Percentiles rank a stretch among this genome's conserved stretches.
Evolutionary conservation across 2,888 invertebrate species (phyloP).

Genomic region (Diachrysia chrysitis): DNA sequence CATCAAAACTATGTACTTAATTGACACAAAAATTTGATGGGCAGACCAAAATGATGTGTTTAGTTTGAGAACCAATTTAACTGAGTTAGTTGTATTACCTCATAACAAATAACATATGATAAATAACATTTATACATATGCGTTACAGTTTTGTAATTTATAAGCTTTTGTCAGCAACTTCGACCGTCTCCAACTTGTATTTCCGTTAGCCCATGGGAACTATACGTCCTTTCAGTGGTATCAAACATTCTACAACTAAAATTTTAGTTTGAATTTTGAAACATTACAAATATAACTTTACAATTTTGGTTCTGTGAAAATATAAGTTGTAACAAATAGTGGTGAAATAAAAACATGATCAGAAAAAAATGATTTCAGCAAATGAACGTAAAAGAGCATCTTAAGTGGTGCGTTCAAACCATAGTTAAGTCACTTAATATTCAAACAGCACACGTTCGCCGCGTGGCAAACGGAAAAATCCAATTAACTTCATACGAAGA

Average conservation of each 20-base stretch:
- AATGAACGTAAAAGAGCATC: constrained; percentile 50
- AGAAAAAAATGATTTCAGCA: constrained; percentile 32
- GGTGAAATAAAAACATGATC: constrained; percentile 19
- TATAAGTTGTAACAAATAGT: neutral
- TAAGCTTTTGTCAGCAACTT: constrained; percentile 40
- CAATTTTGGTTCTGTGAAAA: neutral
- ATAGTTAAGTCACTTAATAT: constrained; percentile 82
- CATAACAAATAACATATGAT: neutral
- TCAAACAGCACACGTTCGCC: constrained; percentile 80
- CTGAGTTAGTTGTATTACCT: no score
- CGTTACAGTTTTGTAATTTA: constrained; percentile 34
- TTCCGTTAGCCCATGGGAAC: constrained; percentile 35
- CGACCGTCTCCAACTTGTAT: constrained; percentile 34
- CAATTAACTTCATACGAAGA: constrained; percentile 86
- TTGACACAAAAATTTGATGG: no score
- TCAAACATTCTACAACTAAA: constrained; percentile 53
- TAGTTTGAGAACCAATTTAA: no score
- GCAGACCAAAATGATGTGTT: no score
- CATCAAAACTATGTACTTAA: no score
- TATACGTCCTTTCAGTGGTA: constrained; percentile 41
- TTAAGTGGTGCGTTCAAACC: constrained; percentile 68
- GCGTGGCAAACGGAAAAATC: constrained; percentile 86
- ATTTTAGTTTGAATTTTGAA: constrained; percentile 53
- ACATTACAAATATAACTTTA: constrained; percentile 45
- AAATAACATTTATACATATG: constrained; percentile 17